These are phyloP conservation scores for Listronotus oregonensis DNA, from an alignment of 1,140 invertebrate genomes.

Conservation along the genomic window DNA sequence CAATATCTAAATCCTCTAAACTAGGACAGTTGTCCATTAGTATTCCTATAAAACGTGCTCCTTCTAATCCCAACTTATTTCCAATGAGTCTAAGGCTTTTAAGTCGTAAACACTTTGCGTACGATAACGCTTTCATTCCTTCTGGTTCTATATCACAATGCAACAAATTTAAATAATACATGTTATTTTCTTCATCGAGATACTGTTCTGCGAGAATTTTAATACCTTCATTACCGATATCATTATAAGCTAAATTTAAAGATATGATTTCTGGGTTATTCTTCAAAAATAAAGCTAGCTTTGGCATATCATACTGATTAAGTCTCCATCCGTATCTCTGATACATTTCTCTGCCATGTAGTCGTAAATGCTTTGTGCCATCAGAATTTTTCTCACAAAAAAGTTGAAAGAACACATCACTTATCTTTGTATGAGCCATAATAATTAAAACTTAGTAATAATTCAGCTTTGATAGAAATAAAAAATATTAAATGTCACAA, in stretches of 20 bases:
- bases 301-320: constrained; percentile 57
- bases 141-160: constrained; percentile 58
- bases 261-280: constrained; percentile 56
- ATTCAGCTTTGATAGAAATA: too few species aligned
- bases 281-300: constrained; percentile 58
- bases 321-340: constrained; percentile 54
- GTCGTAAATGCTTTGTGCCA: constrained; percentile 51
- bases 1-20: constrained; percentile 61
- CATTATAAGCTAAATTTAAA: constrained; percentile 62
- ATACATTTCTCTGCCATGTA: constrained; percentile 52
- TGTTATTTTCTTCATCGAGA: constrained; percentile 43
- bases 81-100: not conserved
- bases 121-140: constrained; percentile 48
- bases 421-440: constrained; percentile 38
- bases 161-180: constrained; percentile 61
- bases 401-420: constrained; percentile 48
- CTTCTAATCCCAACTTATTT: constrained; percentile 51
- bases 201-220: constrained; percentile 53
- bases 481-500: too few species aligned
- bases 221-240: constrained; percentile 61
- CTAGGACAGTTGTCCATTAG: constrained; percentile 57
- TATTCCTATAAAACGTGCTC: constrained; percentile 57
- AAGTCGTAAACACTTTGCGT: constrained; percentile 51
- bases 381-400: constrained; percentile 55
- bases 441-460: too few species aligned